These are phyloP conservation scores for Sisor rabdophorus DNA, from an alignment of 2,113 vertebrate genomes.

Conservation along the genomic window DNA sequence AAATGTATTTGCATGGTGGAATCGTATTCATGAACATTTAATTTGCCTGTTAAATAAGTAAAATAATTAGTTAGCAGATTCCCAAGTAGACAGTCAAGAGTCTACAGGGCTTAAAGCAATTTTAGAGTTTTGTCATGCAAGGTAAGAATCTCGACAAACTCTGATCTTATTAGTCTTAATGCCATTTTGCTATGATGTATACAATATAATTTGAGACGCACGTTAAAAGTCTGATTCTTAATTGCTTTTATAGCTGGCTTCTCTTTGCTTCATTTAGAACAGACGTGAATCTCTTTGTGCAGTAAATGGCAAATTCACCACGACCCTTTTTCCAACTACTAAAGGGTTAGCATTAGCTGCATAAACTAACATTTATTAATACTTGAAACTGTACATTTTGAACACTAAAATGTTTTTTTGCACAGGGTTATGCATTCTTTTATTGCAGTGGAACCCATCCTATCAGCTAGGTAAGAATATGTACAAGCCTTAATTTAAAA, in stretches of 20 bases:
- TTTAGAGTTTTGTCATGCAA: too few relatives aligned
- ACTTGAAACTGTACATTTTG: too few relatives aligned
- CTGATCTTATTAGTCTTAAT: neutral
- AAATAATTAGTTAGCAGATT: neutral
- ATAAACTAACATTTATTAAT: neutral
- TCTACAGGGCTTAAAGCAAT: neutral
- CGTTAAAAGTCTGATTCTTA: neutral
- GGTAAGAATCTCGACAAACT: neutral
- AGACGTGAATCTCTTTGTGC: neutral
- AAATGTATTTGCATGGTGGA: neutral
- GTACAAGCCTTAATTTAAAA: neutral
- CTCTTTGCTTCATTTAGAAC: neutral
- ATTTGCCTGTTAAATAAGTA: slow-evolving; percentile 8
- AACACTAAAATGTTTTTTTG: neutral
- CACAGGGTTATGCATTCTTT: neutral
- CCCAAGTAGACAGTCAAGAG: neutral
- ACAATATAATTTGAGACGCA: neutral
- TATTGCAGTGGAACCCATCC: neutral
- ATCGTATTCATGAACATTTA: neutral
- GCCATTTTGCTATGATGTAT: neutral
- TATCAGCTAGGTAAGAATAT: slow-evolving; percentile 1
- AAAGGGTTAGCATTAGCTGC: neutral
- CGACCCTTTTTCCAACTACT: neutral
- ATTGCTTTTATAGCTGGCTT: neutral
- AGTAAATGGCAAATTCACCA: neutral